phyloP scores from a whole-genome alignment of 35 echinoderm and acorn worm species.

The Chiridota heheva region DNA sequence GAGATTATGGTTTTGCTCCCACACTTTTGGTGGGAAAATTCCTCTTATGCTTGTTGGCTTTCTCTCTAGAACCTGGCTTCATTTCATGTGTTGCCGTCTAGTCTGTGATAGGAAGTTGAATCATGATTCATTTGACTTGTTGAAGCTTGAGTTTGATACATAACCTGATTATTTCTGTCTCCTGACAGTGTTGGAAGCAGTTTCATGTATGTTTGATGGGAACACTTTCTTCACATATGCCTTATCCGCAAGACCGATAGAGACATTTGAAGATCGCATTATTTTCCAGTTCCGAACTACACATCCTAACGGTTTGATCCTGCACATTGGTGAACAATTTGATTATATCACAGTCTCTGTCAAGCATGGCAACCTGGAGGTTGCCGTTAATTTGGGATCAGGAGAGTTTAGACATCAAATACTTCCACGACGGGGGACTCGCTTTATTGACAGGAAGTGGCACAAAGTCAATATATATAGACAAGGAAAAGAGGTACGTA shows the following conservation, averaged over 20 bases:
- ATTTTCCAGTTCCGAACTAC: conserved; percentile 75
- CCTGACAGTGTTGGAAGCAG: conserved; percentile 28
- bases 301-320: conserved; percentile 72
- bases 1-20: too few relatives aligned
- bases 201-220: conserved; percentile 72
- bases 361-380: conserved; percentile 52
- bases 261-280: conserved; percentile 41
- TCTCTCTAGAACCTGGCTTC: too few relatives aligned
- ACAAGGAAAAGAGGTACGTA: conserved; percentile 47
- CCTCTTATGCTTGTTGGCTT: too few relatives aligned
- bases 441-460: conserved; percentile 74
- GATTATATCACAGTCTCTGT: conserved; percentile 79
- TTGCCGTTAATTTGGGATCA: conserved; percentile 75
- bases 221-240: conserved; percentile 72
- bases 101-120: too few relatives aligned
- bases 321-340: conserved; percentile 46
- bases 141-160: too few relatives aligned
- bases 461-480: conserved; percentile 79
- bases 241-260: conserved; percentile 35
- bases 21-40: too few relatives aligned
- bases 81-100: too few relatives aligned
- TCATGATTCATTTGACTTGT: too few relatives aligned
- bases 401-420: conserved; percentile 57
- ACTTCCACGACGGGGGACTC: conserved; percentile 10
- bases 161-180: too few relatives aligned